Conservation (phyloP, 1,140 invertebrate genomes). For the Procambarus clarkii region DNA sequence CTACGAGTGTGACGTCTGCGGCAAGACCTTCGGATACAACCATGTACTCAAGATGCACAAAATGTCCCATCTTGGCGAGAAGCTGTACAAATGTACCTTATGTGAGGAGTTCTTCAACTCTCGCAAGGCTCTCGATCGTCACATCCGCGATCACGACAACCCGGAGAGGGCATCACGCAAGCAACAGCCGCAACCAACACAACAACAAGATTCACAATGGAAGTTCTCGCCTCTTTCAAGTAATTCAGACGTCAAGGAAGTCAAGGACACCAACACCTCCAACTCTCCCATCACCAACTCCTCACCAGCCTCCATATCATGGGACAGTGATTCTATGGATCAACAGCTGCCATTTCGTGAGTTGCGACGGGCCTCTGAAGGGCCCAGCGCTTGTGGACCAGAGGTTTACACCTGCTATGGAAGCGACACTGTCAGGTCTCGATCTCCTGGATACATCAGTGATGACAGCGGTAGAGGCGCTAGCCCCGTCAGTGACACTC, state of each 20-base stretch:
- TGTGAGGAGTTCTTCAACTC: constrained; percentile 92
- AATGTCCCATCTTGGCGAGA: constrained; percentile 93
- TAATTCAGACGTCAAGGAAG: neutral
- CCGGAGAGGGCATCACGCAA: constrained; percentile 72
- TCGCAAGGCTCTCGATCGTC: constrained; percentile 91
- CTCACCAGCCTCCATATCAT: constrained; percentile 7
- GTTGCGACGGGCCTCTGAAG: constrained; percentile 35
- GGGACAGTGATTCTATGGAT: constrained; percentile 42
- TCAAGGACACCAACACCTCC: constrained; percentile 1
- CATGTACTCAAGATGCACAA: constrained; percentile 91
- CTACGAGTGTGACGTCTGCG: constrained; percentile 85
- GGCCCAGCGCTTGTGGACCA: neutral
- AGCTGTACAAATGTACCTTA: constrained; percentile 93
- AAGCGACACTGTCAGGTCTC: constrained; percentile 38
- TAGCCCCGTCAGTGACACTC: constrained; percentile 69
- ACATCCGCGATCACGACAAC: constrained; percentile 92
- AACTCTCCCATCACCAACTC: constrained; percentile 32
- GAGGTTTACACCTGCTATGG: constrained; percentile 32
- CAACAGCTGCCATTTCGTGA: constrained; percentile 53
- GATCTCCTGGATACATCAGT: constrained; percentile 69
- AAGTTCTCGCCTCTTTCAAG: neutral
- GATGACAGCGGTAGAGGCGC: constrained; percentile 71
- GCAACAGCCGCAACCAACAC: neutral
- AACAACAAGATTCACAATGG: neutral
- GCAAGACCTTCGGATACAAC: constrained; percentile 91